Percentiles rank a stretch among this genome's conserved stretches.
These are phyloP conservation scores for Masnerella sp. DNA, from an alignment of 2,888 invertebrate genomes.

Conservation along the genomic window DNA sequence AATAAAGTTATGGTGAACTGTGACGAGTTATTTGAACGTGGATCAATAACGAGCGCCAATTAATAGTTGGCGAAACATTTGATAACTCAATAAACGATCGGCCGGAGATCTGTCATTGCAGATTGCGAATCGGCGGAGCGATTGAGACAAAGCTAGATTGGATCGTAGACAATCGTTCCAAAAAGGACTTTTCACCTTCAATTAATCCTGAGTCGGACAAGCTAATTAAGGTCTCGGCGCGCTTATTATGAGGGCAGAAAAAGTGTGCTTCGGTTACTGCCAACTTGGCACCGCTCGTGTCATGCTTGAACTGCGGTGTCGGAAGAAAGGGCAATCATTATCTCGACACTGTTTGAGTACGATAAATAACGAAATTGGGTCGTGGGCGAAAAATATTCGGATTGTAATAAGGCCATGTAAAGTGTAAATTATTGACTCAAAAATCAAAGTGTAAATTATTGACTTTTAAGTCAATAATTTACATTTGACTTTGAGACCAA, in stretches of 20 bases:
- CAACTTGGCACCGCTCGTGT: slow-evolving; percentile 41
- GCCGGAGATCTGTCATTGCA: background rate
- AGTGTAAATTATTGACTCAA: too few relatives aligned
- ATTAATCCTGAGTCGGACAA: slow-evolving; percentile 25
- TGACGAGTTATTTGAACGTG: slow-evolving; percentile 7
- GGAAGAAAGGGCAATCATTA: slow-evolving; percentile 43
- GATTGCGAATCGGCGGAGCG: slow-evolving; percentile 16
- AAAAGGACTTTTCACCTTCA: slow-evolving; percentile 44
- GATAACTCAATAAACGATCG: slow-evolving; percentile 54
- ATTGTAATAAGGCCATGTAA: too few relatives aligned
- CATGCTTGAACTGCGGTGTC: slow-evolving; percentile 29
- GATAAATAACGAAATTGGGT: slow-evolving; percentile 22
- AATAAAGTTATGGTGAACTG: slow-evolving; percentile 1
- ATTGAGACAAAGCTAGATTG: slow-evolving; percentile 36
- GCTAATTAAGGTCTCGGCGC: slow-evolving; percentile 39
- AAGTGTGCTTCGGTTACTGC: slow-evolving; percentile 30
- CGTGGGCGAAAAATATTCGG: too few relatives aligned
- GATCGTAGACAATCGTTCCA: slow-evolving; percentile 23
- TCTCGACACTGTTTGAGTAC: slow-evolving; percentile 22
- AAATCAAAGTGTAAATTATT: too few relatives aligned
- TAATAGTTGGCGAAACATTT: slow-evolving; percentile 51
- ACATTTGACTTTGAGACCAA: too few relatives aligned
- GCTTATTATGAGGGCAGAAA: slow-evolving; percentile 14
- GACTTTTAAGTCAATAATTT: too few relatives aligned
- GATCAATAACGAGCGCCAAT: slow-evolving; percentile 49